Conservation (phyloP, 2,113 vertebrate species). For the Mormyrus iriodes region DNA sequence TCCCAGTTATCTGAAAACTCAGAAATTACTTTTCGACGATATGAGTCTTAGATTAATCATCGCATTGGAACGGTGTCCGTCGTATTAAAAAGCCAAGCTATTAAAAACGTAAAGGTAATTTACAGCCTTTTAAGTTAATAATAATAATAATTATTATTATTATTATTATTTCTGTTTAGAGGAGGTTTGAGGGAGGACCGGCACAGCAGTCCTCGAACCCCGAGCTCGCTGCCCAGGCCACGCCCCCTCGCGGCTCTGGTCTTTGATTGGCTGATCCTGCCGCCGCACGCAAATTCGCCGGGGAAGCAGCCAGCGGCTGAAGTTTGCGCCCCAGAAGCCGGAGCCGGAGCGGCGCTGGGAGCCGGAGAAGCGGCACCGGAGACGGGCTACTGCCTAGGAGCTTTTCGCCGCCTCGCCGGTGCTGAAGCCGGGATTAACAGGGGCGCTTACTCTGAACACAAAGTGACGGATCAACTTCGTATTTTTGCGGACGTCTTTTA, state of each 20-base stretch:
- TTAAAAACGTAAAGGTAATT: background rate
- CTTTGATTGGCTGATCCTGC: slow-evolving; percentile 53
- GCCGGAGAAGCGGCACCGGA: slow-evolving; percentile 51
- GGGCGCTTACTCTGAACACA: slow-evolving; percentile 36
- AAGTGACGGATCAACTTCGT: background rate
- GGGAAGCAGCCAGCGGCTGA: slow-evolving; percentile 53
- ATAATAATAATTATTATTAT: background rate
- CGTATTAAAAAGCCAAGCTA: background rate
- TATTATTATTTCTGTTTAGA: background rate
- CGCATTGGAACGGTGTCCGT: background rate
- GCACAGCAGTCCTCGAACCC: background rate
- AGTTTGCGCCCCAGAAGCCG: slow-evolving; percentile 45
- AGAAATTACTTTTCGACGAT: background rate
- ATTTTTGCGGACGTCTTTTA: background rate
- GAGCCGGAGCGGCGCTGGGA: slow-evolving; percentile 33
- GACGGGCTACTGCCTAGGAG: slow-evolving; percentile 44
- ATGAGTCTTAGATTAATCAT: background rate
- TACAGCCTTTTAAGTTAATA: background rate
- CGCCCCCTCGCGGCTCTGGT: slow-evolving; percentile 33
- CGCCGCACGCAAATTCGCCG: slow-evolving; percentile 57
- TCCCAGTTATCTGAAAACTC: background rate
- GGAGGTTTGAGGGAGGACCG: background rate
- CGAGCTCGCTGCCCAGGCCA: slow-evolving; percentile 33
- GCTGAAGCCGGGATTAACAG: slow-evolving; percentile 49
- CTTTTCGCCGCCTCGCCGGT: slow-evolving; percentile 57